These are phyloP conservation scores for Mungos mungo DNA, from an alignment of 2,113 vertebrate species.

Conservation along the genomic window DNA sequence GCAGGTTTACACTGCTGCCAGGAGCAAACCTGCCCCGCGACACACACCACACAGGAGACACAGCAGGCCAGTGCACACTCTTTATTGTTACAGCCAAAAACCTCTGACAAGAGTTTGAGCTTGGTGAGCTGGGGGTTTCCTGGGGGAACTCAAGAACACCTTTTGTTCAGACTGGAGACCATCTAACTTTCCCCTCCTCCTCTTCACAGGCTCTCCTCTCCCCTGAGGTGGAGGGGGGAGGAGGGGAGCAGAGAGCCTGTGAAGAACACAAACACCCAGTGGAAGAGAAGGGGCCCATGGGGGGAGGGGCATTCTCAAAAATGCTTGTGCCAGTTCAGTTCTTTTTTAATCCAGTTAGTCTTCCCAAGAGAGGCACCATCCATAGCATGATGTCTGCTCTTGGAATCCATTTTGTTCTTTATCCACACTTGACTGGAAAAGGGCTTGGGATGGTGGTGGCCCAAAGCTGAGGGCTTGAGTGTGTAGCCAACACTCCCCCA, in stretches of 20 bases:
- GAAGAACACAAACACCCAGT: background rate
- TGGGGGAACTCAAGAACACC: background rate
- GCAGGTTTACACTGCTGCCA: background rate
- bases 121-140: background rate
- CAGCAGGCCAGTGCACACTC: background rate
- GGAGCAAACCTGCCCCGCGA: background rate
- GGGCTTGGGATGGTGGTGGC: background rate
- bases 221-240: too few relatives aligned
- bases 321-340: background rate
- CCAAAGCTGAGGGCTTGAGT: background rate
- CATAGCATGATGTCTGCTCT: background rate
- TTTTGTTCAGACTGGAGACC: background rate
- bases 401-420: background rate
- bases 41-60: background rate
- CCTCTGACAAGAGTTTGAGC: background rate
- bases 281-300: background rate
- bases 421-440: background rate
- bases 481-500: background rate
- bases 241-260: background rate
- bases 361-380: background rate
- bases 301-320: background rate
- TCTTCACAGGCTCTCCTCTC: background rate
- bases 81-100: background rate
- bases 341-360: background rate
- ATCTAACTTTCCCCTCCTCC: background rate